phyloP scores from a whole-genome alignment of 2,113 vertebrate genomes.

The Ariopsis seemanni region DNA sequence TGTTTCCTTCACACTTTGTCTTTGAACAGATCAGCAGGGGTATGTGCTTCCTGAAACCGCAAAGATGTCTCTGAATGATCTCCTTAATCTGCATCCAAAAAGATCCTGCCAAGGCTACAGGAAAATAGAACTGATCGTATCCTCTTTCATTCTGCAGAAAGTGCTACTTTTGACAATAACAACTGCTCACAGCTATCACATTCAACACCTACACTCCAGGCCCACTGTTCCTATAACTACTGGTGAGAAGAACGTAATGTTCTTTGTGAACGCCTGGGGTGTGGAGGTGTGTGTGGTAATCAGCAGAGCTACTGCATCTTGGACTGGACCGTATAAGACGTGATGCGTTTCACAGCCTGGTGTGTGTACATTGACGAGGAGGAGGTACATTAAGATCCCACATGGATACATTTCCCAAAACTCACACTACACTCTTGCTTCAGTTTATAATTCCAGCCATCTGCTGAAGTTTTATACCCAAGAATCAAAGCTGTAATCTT shows the following conservation, averaged over 20 bases:
- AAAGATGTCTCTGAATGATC: constrained; percentile 17
- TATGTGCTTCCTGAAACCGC: neutral
- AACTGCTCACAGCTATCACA: constrained; percentile 19
- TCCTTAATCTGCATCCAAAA: constrained; percentile 42
- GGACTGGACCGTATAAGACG: neutral
- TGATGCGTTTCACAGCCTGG: constrained; percentile 3
- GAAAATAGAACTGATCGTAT: constrained; percentile 21
- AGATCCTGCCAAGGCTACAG: constrained; percentile 18
- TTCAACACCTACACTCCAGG: constrained; percentile 40
- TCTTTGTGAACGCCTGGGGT: constrained; percentile 27
- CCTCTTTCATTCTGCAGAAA: neutral
- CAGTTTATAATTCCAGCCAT: neutral
- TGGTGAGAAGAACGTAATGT: constrained; percentile 33
- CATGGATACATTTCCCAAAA: neutral
- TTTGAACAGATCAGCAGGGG: constrained; percentile 32
- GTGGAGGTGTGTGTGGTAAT: constrained; percentile 36
- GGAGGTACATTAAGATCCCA: neutral
- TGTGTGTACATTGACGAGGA: too few species aligned
- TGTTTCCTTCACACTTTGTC: neutral
- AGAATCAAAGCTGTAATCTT: neutral
- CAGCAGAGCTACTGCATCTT: constrained; percentile 7
- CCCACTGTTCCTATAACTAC: constrained; percentile 40
- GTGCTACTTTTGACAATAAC: constrained; percentile 25
- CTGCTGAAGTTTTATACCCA: neutral
- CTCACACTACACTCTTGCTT: neutral